Evolutionary conservation across 2,113 vertebrate genomes (phyloP).

Genomic region (Steatornis caripensis): DNA sequence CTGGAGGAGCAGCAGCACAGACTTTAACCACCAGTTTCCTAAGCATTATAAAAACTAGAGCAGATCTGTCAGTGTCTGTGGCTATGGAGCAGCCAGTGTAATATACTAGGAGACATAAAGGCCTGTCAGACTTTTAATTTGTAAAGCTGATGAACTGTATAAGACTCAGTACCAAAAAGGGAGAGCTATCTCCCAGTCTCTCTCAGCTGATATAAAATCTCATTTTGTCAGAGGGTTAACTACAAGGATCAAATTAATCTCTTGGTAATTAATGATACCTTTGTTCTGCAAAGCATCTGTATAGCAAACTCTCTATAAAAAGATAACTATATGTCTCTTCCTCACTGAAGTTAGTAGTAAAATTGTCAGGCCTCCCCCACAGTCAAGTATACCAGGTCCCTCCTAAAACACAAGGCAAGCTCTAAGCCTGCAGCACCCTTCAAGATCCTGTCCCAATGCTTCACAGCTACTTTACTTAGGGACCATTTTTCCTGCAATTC

Average conservation of each 20-base stretch:
- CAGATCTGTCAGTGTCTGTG: not conserved
- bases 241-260: constrained; percentile 50
- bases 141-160: constrained; percentile 44
- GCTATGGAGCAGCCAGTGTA: not conserved
- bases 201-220: constrained; percentile 38
- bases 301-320: not conserved
- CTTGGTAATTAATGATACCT: constrained; percentile 32
- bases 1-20: not conserved
- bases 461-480: not conserved
- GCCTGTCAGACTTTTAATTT: constrained; percentile 34
- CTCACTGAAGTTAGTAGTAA: not conserved
- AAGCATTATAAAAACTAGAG: constrained; percentile 1
- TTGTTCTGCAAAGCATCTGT: constrained; percentile 35
- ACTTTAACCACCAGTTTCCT: not conserved
- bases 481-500: not conserved
- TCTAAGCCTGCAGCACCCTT: not conserved
- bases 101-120: constrained; percentile 25
- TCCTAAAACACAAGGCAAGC: not conserved
- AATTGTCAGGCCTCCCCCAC: not conserved
- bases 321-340: not conserved
- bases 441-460: not conserved
- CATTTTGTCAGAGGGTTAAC: constrained; percentile 42
- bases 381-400: not conserved
- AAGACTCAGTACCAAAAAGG: not conserved
- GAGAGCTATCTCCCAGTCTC: not conserved